Conservation (phyloP, 2,113 vertebrate species). For the Entomyzon cyanotis region DNA sequence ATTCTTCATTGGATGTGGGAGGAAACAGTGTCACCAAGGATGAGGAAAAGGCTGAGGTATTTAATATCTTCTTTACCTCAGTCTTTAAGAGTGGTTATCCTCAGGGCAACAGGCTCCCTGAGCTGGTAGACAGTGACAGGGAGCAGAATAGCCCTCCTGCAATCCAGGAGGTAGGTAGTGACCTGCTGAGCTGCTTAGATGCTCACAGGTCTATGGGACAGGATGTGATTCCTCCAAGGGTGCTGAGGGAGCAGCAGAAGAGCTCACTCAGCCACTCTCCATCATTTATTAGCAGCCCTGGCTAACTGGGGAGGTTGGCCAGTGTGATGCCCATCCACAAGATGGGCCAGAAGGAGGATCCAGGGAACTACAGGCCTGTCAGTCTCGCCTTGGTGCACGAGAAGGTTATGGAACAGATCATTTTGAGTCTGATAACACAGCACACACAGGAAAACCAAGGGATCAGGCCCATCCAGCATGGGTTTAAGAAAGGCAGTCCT, state of each 20-base stretch:
- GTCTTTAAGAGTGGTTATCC: neutral
- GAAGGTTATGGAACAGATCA: neutral
- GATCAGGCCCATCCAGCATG: neutral
- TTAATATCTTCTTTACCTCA: neutral
- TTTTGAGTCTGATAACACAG: neutral
- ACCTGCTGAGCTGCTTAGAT: neutral
- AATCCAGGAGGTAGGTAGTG: neutral
- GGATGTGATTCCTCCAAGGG: neutral
- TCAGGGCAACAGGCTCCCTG: neutral
- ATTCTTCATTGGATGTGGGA: too few species aligned
- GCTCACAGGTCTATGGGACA: neutral
- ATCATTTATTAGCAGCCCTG: neutral
- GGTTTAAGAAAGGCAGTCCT: neutral
- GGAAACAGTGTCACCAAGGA: neutral
- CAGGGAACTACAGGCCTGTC: neutral
- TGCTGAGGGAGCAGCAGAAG: neutral
- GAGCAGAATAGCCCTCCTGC: neutral
- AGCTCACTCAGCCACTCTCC: neutral
- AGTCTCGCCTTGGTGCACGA: neutral
- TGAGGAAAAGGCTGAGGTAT: neutral
- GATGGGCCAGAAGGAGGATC: neutral
- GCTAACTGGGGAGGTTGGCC: neutral
- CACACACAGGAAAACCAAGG: neutral
- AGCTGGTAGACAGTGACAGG: neutral
- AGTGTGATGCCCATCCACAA: neutral